phyloP scores from a whole-genome alignment of 92 coral and sea anemone species.

The Umimayanthus kanabou region DNA sequence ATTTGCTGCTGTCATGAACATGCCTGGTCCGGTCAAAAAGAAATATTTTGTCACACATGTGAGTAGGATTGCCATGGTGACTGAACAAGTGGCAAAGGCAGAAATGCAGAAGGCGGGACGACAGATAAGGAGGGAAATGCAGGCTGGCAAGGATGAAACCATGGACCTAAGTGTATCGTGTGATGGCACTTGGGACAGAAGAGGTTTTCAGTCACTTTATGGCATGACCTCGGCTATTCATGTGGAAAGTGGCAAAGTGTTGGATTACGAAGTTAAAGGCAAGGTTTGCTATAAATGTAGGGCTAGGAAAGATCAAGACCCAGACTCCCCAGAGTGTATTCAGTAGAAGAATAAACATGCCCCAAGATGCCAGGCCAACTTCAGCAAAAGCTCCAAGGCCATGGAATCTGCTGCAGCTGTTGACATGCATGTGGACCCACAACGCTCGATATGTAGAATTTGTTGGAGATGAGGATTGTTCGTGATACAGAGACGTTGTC shows the following conservation, averaged over 20 bases:
- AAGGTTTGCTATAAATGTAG: conserved; percentile 55
- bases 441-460: conserved; percentile 47
- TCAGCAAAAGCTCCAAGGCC: conserved; percentile 56
- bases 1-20: too few relatives aligned
- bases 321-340: too few relatives aligned
- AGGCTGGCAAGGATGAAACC: neutral
- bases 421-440: conserved; percentile 44
- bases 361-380: conserved; percentile 45
- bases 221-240: conserved; percentile 54
- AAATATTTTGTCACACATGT: conserved; percentile 42
- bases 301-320: too few relatives aligned
- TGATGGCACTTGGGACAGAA: conserved; percentile 17
- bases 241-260: conserved; percentile 56
- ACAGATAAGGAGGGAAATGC: conserved; percentile 25
- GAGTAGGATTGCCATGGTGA: conserved; percentile 36
- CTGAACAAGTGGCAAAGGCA: conserved; percentile 44
- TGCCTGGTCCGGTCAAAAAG: conserved; percentile 41
- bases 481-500: conserved; percentile 42
- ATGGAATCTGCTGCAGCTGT: conserved; percentile 63
- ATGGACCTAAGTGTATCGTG: conserved; percentile 44
- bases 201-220: conserved; percentile 59
- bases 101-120: conserved; percentile 58
- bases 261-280: conserved; percentile 51
- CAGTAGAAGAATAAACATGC: conserved; percentile 38
- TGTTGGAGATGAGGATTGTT: conserved; percentile 64